Evolutionary conservation across 2,113 vertebrate genomes (phyloP).

Genomic region (Nibea coibor): DNA sequence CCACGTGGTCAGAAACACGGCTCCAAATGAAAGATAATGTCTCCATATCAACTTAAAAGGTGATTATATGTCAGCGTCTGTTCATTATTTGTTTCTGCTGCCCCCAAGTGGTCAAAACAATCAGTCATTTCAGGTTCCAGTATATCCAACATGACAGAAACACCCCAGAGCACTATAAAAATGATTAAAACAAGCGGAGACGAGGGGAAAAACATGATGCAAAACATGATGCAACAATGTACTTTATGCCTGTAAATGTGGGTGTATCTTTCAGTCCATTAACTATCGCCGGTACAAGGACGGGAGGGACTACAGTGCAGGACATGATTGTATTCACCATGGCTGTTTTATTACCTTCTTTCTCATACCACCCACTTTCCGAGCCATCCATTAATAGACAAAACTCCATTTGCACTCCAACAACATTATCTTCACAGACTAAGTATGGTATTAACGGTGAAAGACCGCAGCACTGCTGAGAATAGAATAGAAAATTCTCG

Average conservation of each 20-base stretch:
- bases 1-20: background rate
- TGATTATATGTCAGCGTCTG: background rate
- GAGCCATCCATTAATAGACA: constrained; percentile 67
- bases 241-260: background rate
- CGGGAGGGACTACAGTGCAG: background rate
- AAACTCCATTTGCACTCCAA: constrained; percentile 56
- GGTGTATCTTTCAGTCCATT: constrained; percentile 3
- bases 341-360: constrained; percentile 63
- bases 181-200: constrained; percentile 1
- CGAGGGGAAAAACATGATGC: background rate
- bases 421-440: constrained; percentile 61
- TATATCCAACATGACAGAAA: background rate
- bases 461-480: constrained; percentile 37
- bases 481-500: constrained; percentile 61
- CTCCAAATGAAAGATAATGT: background rate
- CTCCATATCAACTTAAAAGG: too few species aligned
- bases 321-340: constrained; percentile 20
- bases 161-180: background rate
- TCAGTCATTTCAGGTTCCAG: background rate
- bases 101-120: background rate
- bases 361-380: constrained; percentile 61
- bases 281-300: constrained; percentile 1
- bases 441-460: constrained; percentile 69
- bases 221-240: background rate
- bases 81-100: background rate